These are phyloP conservation scores for Dolichoris vasculosae DNA, from an alignment of 1,140 invertebrate genomes.

Conservation along the genomic window DNA sequence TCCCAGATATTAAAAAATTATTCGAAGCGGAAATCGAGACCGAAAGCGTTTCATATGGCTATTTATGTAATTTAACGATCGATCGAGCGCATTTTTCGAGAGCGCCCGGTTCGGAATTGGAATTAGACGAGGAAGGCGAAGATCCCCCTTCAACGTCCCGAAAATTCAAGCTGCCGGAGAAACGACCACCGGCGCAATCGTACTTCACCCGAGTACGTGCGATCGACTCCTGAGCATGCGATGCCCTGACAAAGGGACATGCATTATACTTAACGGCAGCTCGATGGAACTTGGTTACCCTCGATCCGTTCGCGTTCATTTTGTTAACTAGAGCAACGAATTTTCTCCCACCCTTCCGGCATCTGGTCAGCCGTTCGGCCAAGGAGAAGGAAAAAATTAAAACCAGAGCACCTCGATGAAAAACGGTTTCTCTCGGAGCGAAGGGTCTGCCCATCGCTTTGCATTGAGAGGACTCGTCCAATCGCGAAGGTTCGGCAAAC, in stretches of 20 bases:
- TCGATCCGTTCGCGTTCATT: constrained; percentile 9
- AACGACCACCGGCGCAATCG: not conserved
- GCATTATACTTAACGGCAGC: not conserved
- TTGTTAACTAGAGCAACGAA: constrained; percentile 52
- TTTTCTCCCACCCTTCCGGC: constrained; percentile 23
- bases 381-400: constrained; percentile 25
- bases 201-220: not conserved
- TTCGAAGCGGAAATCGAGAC: too few species aligned
- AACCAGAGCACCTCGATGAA: constrained; percentile 31
- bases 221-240: not conserved
- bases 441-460: constrained; percentile 23
- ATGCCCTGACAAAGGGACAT: not conserved
- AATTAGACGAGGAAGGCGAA: not conserved
- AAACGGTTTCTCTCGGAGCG: constrained; percentile 15
- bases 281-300: not conserved
- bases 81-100: not conserved
- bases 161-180: not conserved
- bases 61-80: too few species aligned
- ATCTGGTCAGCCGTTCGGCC: not conserved
- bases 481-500: not conserved
- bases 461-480: constrained; percentile 4
- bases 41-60: too few species aligned
- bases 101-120: not conserved
- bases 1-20: too few species aligned
- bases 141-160: not conserved